Conservation (phyloP, 2,113 vertebrate species). For the Crocuta crocuta region DNA sequence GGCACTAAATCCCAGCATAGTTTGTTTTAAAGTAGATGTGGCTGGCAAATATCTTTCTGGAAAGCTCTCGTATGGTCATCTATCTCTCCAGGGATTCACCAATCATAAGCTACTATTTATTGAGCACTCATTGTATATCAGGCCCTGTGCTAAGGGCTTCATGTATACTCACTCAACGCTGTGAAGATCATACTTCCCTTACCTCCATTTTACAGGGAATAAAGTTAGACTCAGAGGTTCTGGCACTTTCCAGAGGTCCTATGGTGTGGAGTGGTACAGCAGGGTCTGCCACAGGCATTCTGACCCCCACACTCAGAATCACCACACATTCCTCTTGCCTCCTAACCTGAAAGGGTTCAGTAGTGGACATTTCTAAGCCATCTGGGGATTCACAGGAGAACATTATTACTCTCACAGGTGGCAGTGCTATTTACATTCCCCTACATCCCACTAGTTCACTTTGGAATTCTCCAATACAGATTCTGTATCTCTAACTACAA, state of each 20-base stretch:
- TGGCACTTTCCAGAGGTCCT: neutral
- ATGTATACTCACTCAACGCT: neutral
- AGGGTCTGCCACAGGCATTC: neutral
- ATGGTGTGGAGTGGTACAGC: fast-evolving
- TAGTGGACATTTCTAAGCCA: neutral
- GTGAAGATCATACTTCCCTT: neutral
- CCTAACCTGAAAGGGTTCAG: neutral
- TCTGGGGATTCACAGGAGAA: neutral
- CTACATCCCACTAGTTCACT: neutral
- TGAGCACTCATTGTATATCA: neutral
- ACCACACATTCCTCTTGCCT: neutral
- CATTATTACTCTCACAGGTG: neutral
- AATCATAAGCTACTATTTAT: neutral
- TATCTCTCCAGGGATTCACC: neutral
- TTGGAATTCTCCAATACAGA: neutral
- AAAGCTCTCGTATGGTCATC: neutral
- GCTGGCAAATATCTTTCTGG: neutral
- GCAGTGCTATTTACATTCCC: neutral
- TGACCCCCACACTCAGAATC: neutral
- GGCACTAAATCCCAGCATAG: conserved; percentile 27
- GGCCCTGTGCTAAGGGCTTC: neutral
- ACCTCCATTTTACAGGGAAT: neutral
- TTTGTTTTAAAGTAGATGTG: conserved; percentile 50
- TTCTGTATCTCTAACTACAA: neutral
- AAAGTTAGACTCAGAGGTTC: neutral